Evolutionary conservation across 2,113 vertebrate genomes (phyloP).

Genomic region (Neoarius graeffei): DNA sequence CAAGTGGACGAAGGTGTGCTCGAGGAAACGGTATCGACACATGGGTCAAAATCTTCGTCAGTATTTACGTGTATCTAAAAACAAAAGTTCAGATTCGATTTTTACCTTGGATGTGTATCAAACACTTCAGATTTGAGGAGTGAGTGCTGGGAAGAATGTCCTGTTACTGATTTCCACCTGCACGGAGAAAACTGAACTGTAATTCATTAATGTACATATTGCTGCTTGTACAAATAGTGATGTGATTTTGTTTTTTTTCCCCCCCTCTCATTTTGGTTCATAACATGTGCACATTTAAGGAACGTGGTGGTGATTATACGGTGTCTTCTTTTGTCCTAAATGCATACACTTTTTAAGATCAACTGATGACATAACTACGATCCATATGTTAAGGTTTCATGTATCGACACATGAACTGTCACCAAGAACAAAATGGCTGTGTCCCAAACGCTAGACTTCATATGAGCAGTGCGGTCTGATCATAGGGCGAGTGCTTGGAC

Average conservation of each 20-base stretch:
- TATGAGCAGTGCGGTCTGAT: conserved; percentile 43
- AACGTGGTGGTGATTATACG: conserved; percentile 19
- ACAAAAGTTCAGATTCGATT: neutral
- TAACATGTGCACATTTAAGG: conserved; percentile 33
- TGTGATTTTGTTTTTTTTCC: neutral
- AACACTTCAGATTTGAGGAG: conserved; percentile 6
- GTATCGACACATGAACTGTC: neutral
- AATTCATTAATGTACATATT: conserved; percentile 45
- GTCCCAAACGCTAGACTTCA: conserved; percentile 13
- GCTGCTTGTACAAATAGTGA: conserved; percentile 42
- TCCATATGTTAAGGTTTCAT: neutral
- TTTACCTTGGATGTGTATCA: conserved; percentile 8
- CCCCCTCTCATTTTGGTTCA: neutral
- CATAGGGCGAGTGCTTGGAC: neutral
- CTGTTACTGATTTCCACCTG: conserved; percentile 15
- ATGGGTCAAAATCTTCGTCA: neutral
- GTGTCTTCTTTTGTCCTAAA: conserved; percentile 49
- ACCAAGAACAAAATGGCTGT: neutral
- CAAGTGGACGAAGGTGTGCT: neutral
- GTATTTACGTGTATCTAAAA: neutral
- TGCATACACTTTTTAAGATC: conserved; percentile 29
- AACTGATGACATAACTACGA: neutral
- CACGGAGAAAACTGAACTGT: conserved; percentile 1
- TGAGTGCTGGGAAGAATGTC: neutral
- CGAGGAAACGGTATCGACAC: neutral